phyloP scores from a whole-genome alignment of 2,888 invertebrate genomes.

The Lucinisca nassula region DNA sequence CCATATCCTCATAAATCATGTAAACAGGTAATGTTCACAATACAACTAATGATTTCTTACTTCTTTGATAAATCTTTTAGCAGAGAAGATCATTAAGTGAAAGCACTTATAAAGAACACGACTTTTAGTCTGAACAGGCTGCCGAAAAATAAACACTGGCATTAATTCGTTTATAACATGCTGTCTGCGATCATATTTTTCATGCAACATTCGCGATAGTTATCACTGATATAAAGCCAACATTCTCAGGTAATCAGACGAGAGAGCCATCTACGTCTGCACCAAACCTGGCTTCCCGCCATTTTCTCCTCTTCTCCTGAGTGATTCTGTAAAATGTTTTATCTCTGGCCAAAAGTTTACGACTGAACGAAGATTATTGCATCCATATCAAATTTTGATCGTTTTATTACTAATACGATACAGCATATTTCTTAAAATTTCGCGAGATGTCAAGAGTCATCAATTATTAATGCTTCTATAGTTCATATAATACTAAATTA shows the following conservation, averaged over 20 bases:
- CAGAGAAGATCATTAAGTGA: neutral
- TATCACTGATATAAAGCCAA: neutral
- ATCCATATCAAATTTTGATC: too few species aligned
- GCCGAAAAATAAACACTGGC: neutral
- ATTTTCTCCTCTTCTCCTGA: neutral
- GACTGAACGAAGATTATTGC: neutral
- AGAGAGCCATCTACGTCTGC: neutral
- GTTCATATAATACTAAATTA: too few species aligned
- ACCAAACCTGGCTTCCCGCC: neutral
- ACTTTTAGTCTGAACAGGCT: neutral
- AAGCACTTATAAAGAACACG: neutral
- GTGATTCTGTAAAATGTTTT: neutral
- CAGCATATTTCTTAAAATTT: too few species aligned
- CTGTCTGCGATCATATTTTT: neutral
- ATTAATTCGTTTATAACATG: neutral
- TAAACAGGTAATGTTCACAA: too few species aligned
- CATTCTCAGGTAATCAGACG: neutral
- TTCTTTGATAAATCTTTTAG: too few species aligned
- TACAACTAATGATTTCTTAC: too few species aligned
- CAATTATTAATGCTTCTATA: too few species aligned
- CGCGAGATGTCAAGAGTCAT: too few species aligned
- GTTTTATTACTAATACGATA: too few species aligned
- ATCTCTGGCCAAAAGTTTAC: neutral
- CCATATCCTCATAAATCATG: too few species aligned
- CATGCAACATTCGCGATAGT: neutral